Percentiles rank a stretch among this genome's conserved stretches.
These are phyloP conservation scores for Gallinago jamesoni DNA, from an alignment of 2,113 vertebrate species.

Conservation along the genomic window DNA sequence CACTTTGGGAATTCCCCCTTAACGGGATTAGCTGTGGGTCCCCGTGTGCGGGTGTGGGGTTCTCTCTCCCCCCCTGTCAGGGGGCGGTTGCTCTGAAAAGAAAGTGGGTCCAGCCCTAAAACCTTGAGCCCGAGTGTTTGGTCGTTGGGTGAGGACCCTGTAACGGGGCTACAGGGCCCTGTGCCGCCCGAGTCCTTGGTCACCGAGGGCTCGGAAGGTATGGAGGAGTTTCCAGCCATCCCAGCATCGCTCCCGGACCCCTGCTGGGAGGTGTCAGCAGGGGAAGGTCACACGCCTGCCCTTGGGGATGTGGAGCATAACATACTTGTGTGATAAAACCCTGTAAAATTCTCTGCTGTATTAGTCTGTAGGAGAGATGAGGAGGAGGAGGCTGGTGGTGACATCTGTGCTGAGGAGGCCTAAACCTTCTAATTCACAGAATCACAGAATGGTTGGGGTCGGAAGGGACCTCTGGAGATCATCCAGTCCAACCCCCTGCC, in stretches of 20 bases:
- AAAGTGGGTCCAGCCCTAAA: neutral
- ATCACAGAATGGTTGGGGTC: too few species aligned
- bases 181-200: neutral
- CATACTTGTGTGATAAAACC: neutral
- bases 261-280: neutral
- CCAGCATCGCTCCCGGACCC: neutral
- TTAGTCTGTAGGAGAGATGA: neutral
- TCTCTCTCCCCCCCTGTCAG: neutral
- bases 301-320: neutral
- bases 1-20: neutral
- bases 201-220: neutral
- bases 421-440: neutral
- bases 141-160: rapidly evolving
- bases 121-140: neutral
- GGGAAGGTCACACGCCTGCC: neutral
- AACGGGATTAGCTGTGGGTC: neutral
- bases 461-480: too few species aligned
- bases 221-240: neutral
- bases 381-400: neutral
- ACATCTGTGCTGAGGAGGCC: neutral
- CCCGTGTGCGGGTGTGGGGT: neutral
- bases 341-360: rapidly evolving
- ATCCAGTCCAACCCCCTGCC: too few species aligned
- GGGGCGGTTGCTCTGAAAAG: neutral
- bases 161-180: neutral